Evolutionary conservation across 2,888 invertebrate genomes (phyloP).

Genomic region (Bibio marci): DNA sequence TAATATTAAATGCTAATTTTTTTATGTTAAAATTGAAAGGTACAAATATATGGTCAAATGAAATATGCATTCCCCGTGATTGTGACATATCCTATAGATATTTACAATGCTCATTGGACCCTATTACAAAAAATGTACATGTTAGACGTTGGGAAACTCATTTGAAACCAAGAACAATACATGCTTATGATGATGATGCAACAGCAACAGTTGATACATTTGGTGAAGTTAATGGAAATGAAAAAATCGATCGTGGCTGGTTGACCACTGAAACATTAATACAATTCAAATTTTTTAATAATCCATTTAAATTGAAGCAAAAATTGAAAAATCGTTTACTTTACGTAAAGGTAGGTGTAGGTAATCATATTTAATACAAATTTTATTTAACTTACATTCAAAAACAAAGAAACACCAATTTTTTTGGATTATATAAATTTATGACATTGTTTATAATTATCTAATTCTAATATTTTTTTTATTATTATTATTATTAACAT

Average conservation of each 20-base stretch:
- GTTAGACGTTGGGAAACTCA: slow-evolving; percentile 71
- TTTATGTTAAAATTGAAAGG: slow-evolving; percentile 12
- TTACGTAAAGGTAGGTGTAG: slow-evolving; percentile 41
- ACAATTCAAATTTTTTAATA: slow-evolving; percentile 67
- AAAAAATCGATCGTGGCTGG: slow-evolving; percentile 63
- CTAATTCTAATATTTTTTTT: no score
- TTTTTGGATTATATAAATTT: no score
- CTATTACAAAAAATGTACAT: slow-evolving; percentile 34
- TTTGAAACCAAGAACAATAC: slow-evolving; percentile 45
- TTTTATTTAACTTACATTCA: no score
- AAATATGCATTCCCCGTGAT: slow-evolving; percentile 46
- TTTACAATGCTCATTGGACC: slow-evolving; percentile 51
- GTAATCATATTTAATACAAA: no score
- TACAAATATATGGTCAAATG: slow-evolving; percentile 42
- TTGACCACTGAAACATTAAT: slow-evolving; percentile 65
- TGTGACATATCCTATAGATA: slow-evolving; percentile 57
- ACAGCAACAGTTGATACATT: slow-evolving; percentile 37
- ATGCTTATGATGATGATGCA: slow-evolving; percentile 24
- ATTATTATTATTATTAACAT: no score
- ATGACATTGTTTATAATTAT: no score
- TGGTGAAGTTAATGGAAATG: slow-evolving; percentile 41
- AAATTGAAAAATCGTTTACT: slow-evolving; percentile 48
- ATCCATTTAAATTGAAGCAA: slow-evolving; percentile 59
- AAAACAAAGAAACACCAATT: no score
- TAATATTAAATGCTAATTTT: no score